Evolutionary conservation across 2,113 vertebrate species (phyloP), one percentile per base, ranked within the genome.

Genomic region (Enhydra lutris): DNA sequence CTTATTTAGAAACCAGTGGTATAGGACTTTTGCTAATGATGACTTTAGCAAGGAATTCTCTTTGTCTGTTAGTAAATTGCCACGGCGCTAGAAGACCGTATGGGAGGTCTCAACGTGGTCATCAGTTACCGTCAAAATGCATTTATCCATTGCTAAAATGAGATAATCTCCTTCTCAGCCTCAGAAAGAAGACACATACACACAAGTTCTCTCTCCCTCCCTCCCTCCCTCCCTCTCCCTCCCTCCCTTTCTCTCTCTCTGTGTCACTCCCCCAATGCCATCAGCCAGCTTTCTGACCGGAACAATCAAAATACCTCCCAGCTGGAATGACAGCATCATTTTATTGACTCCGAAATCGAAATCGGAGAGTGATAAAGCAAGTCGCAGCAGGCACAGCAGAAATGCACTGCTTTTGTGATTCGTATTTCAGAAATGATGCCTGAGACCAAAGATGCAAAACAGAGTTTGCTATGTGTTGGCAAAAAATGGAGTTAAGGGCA

Each of bases 291-390:
- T 83, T 97, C 95, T 95, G 82, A 89, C 95, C 92, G 69, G 91
- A 97, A 97, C 67, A 92, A 95, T 96, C 95, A 89, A 92, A 97
- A 93, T 59, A 87, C 71, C 71, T 97, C 96, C 91, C 61, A 83
- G 91, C 73, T 98, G 67, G 61, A 98, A 98, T 94, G 98, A 96
- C 93, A 98, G 61, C 95, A 95, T 97, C 94, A 55, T 96, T 97
- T 96, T 98, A 95, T 86, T 87, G 94, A 95, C 3, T 26, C 88
- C 42, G 93, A 97, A 98, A 89, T 39, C 42, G 93, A 97, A 98
- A 89, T 39, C 71, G 55, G n/a, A 97, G 91, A 73, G 61, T 76
- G 93, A 95, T 95, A 96, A 96, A 96, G 93, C 96, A 95, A 59
- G 93, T 95, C 86, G 83, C 95, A 92, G 89, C 97, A 95, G 79